Percentiles rank a stretch among this genome's conserved stretches.
Conservation (phyloP, 1,140 invertebrate species). For the Wasmannia auropunctata region DNA sequence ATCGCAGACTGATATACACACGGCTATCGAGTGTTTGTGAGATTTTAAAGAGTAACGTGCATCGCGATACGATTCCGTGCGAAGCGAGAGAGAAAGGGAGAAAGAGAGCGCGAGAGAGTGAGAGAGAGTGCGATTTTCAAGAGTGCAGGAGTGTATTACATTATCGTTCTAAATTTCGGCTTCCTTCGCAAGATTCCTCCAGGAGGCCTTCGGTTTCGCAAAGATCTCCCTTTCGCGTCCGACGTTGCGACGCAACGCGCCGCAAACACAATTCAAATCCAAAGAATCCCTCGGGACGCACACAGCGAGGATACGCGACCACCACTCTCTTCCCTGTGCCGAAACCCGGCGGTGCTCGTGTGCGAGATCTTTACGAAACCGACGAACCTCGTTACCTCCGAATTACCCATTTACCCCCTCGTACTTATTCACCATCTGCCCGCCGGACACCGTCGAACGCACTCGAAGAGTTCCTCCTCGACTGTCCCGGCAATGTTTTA, state of each 20-base stretch:
- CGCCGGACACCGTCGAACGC: slow-evolving; percentile 7
- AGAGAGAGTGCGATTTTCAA: slow-evolving; percentile 21
- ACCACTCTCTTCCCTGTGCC: too few relatives aligned
- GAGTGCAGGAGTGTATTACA: slow-evolving; percentile 11
- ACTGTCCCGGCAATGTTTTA: slow-evolving; percentile 12
- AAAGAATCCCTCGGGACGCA: slow-evolving; percentile 20
- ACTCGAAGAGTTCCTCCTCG: slow-evolving; percentile 23
- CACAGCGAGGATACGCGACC: neutral
- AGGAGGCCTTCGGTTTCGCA: slow-evolving; percentile 29
- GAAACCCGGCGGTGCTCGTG: neutral
- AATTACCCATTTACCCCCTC: slow-evolving; percentile 15
- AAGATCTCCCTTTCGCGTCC: neutral
- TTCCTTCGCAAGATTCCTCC: slow-evolving; percentile 36
- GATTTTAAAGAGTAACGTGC: slow-evolving; percentile 52
- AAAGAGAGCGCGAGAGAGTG: neutral
- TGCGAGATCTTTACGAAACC: slow-evolving; percentile 31
- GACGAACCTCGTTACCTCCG: slow-evolving; percentile 20
- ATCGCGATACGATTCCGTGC: slow-evolving; percentile 67
- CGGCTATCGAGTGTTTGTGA: slow-evolving; percentile 62
- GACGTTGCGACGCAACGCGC: neutral
- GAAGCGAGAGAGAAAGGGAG: neutral
- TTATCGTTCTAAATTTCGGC: slow-evolving; percentile 34
- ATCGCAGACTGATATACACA: slow-evolving; percentile 76
- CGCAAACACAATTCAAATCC: neutral
- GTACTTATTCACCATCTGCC: slow-evolving; percentile 41